Base-by-base conservation (phyloP, 2,888 invertebrate genomes). In the Agrilus biguttatus region DNA sequence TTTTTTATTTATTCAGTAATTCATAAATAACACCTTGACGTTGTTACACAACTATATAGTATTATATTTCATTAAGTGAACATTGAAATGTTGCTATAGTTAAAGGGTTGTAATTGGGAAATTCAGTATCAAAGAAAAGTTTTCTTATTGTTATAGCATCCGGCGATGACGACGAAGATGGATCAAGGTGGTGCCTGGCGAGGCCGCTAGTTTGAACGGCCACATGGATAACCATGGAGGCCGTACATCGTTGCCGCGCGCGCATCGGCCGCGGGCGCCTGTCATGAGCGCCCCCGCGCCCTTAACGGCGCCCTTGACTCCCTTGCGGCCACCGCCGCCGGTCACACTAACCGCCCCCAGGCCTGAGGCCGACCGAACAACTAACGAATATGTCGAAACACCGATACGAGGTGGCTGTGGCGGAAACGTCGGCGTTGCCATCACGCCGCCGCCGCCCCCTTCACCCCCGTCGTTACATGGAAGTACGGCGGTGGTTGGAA, bases 311-410 rank as follows among this genome's bases (percentile, higher is more conserved):
- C 71, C 70, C 19, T 58, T 68, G 49, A 62, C 66, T 43, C 69
- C 69, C 37, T 58, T 74, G 66, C 71, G 65, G 59, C 52, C 65
- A 55, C 52, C 59, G 54, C 50, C 63, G 59, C 54, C 53, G 49
- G 77, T 78, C 47, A 71, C 74, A 47, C 67, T 78, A 47, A 65
- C 72, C 45, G 70, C 72, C 67, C 90, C 90, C 56, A 76, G 91
- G 64, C 89, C 90, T 56, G 85, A 86, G 67, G 78, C 77, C 63
- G 89, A 89, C 65, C 77, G 91, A 62, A 78, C 80, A 65, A 80
- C 80, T 66, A 92, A 92, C 75, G 89, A 91, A 67, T 92, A 92
- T 75, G 89, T 92, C 70, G 92, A 92, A 68, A 86, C 88, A 53
- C 89, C 83, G 54, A 74, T 81, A 61, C 75, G 76, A 62, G 10